Conservation (phyloP, 2,888 invertebrate genomes). For the Eristalinus aeneus region DNA sequence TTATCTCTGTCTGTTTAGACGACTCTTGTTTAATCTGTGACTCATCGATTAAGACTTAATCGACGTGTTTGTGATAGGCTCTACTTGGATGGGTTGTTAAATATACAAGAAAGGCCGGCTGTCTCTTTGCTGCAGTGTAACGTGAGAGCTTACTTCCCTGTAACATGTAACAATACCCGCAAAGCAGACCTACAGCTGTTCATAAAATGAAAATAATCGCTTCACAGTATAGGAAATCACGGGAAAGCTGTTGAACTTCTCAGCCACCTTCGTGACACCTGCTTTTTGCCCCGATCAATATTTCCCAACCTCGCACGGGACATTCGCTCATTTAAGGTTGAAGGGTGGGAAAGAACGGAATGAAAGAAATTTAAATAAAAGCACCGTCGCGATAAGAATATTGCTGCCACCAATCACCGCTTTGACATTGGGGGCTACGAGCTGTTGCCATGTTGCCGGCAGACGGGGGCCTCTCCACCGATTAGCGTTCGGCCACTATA, state of each 20-base stretch:
- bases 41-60: not conserved
- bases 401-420: not conserved
- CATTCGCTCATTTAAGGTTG: not conserved
- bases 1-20: not conserved
- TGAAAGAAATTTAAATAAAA: constrained; percentile 23
- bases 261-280: not conserved
- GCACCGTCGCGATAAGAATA: not conserved
- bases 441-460: not conserved
- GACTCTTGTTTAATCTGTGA: not conserved
- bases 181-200: not conserved
- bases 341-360: constrained; percentile 4
- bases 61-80: not conserved
- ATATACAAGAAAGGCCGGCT: not conserved
- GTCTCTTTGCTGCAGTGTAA: not conserved
- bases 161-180: not conserved
- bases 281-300: not conserved
- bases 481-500: constrained; percentile 38
- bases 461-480: constrained; percentile 22
- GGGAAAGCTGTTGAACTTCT: not conserved
- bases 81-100: not conserved
- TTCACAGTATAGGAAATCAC: not conserved
- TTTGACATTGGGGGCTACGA: constrained; percentile 30
- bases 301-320: not conserved
- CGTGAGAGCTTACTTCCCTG: not conserved
- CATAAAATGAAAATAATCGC: not conserved